A percentile compares a stretch with the other conserved stretches of the same genome.
phyloP scores from a whole-genome alignment of 1,140 invertebrate species.

The Bombus cullumanus region DNA sequence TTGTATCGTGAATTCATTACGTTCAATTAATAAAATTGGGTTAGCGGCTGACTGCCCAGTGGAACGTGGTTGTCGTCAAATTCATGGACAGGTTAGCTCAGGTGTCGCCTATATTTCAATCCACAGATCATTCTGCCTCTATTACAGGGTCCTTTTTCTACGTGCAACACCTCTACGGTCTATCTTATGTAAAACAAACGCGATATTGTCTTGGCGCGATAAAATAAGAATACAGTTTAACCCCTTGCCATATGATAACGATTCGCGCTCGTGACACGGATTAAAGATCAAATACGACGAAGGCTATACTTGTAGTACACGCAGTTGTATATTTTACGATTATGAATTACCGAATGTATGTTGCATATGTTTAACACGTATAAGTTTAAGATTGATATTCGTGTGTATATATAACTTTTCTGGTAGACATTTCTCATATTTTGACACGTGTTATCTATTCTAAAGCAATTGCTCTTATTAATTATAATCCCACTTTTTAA shows the following conservation, averaged over 20 bases:
- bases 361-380: too few species aligned
- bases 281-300: neutral
- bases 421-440: too few species aligned
- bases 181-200: neutral
- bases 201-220: neutral
- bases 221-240: neutral
- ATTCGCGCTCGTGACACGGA: neutral
- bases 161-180: neutral
- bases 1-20: slow-evolving; percentile 45
- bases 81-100: slow-evolving; percentile 14
- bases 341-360: too few species aligned
- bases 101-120: slow-evolving; percentile 44
- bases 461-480: too few species aligned
- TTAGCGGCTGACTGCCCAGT: slow-evolving; percentile 72
- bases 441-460: too few species aligned
- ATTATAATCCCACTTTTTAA: too few species aligned
- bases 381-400: too few species aligned
- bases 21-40: slow-evolving; percentile 74
- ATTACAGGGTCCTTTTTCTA: neutral
- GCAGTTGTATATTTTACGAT: too few species aligned
- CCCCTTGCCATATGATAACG: neutral
- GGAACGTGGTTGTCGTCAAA: slow-evolving; percentile 74
- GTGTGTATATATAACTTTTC: too few species aligned
- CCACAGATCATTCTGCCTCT: neutral
- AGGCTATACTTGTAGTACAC: neutral